Percentiles rank a stretch among this genome's conserved stretches.
These are phyloP conservation scores for Adineta ricciae DNA, from an alignment of 2,888 invertebrate genomes.

Conservation along the genomic window DNA sequence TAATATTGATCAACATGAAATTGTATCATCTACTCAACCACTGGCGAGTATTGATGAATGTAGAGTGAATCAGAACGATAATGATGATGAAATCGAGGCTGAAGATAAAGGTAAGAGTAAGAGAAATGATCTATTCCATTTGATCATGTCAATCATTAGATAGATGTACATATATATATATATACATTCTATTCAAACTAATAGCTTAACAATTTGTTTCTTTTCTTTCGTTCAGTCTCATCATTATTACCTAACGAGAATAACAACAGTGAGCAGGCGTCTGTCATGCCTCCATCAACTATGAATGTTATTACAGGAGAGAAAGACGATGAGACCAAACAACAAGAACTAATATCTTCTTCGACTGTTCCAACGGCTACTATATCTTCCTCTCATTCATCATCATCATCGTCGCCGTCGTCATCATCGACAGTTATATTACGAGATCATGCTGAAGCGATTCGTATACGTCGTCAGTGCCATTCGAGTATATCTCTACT, in stretches of 20 bases:
- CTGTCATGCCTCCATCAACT: not conserved
- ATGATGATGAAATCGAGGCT: not conserved
- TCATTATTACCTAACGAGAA: not conserved
- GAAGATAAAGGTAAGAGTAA: not conserved
- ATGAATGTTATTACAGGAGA: not conserved
- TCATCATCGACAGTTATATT: constrained; percentile 18
- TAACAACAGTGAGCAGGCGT: not conserved
- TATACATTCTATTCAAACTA: not conserved
- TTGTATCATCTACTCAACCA: not conserved
- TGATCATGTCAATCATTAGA: not conserved
- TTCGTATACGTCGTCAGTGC: constrained; percentile 3
- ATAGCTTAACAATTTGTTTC: not conserved
- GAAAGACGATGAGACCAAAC: not conserved
- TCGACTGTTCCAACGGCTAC: not conserved
- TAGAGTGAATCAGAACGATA: not conserved
- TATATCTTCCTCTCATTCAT: constrained; percentile 13
- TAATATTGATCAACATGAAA: not conserved
- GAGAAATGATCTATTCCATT: not conserved
- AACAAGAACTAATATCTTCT: not conserved
- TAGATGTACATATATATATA: too few relatives aligned
- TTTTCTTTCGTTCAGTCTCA: not conserved
- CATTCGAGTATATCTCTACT: constrained; percentile 2
- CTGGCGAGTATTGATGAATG: not conserved
- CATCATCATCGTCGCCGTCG: not conserved
- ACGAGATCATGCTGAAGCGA: not conserved